Evolutionary conservation across 2,113 vertebrate genomes (phyloP), one percentile per base, ranked within the genome.

Genomic region (Indicator indicator): DNA sequence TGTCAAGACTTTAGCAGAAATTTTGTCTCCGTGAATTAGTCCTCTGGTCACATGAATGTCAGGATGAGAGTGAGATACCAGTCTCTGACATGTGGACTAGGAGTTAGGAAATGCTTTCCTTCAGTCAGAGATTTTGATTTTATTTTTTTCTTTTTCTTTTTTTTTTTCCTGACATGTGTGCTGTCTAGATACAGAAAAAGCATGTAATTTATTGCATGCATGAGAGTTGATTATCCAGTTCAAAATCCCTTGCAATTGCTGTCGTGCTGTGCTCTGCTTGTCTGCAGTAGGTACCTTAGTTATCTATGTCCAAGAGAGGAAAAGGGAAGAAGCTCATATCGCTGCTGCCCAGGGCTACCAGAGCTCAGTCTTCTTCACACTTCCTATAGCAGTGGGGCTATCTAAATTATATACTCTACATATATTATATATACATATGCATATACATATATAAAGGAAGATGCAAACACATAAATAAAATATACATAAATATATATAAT

Each of bases 181-280:
- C 40, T 84, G 40, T 72, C 59, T 82, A 90, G 86, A 89, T 90
- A 93, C 50, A 89, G 1, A 21, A 79, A 89, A 94, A 88, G 8
- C 77, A 92, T 58, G 44, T 72, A 86, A 89, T 86, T 82, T 72
- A 46, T 72, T 90, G 86, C 74, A 84, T 68, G 73, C 73, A 59
- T 79, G 63, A 79, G 36, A 76, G 83, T 17, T 90, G 83, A 81
- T 93, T 76, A 94, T 90, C 50, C 14, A 1, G 5, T 60, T 86
- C 70, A 68, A 88, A 95, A 88, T 75, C 67, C 70, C 55, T 87
- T 76, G 58, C 67, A 92, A 70, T 36, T 83, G 52, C 69, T 82
- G 5, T 72, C 0, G 0, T 84, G 38, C 65, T 75, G 32, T 84
- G 33, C 65, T 92, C 81, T 90, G 70, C 56, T 48, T 60, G 9